Evolutionary conservation across 2,888 invertebrate genomes (phyloP), one percentile per base, ranked within the genome.

Genomic region (Heliconius ismenius): DNA sequence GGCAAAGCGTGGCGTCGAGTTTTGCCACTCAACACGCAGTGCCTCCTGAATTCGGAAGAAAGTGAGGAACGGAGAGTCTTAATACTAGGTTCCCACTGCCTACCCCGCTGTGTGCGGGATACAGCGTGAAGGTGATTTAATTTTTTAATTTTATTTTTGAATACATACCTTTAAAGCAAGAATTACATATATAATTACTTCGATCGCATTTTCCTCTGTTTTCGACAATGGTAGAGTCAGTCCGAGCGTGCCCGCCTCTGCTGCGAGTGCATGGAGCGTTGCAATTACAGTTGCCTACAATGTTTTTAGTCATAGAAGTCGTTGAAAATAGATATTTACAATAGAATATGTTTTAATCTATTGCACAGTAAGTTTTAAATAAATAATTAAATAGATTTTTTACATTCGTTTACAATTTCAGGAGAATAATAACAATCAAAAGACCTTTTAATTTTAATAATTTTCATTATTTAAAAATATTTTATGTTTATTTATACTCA

Each of bases 231-330:
- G 91, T n/a, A 93, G 80, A 0, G 90, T 88, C 63, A 92, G 79
- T 0, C 91, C 90, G 0, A 91, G 86, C 0, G 90, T 88, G 0
- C 92, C 92, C 0, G 90, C 89, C 78, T 94, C 92, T 0, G 90
- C 91, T 0, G 91, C 91, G n/a, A 93, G 79, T 0, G 92, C 91
- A 77, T 93, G 92, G 0, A 92, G 82, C 0, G 90, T 87, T 1
- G 92, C 87, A 15, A 92, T 84, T 80, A 88, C 86, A 0, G 87
- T 86, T 0, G 91, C 88, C 93, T 93, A 81, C 1, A 43, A 70
- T n/a, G 1, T 58, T 58, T 15, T 3, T 28, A 36, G 24, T 36
- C 4, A 9, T 32, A 18, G 6, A 58, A 58, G 0, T 18, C 49
- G 58, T 49, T 21, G 7, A 21, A 49, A 49, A 49, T 49, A 21